Evolutionary conservation across 2,888 invertebrate species (phyloP).

Genomic region (Agrypnus murinus): DNA sequence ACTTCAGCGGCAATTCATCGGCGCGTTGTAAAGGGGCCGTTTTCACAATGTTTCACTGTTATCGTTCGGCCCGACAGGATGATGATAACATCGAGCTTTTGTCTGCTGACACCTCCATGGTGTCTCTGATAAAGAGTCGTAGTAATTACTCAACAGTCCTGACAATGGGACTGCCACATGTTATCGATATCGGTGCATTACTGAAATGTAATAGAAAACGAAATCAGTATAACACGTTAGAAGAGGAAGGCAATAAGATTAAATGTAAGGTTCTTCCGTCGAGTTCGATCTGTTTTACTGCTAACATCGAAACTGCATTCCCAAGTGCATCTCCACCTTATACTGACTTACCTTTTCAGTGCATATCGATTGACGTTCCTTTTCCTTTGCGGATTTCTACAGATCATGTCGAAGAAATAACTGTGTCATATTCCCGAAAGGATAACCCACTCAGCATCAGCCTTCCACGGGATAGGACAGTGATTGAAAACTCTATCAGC

Average conservation of each 20-base stretch:
- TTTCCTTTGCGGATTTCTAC: constrained; percentile 18
- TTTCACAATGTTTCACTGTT: constrained; percentile 48
- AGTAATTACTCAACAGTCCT: constrained; percentile 53
- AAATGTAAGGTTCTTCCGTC: constrained; percentile 10
- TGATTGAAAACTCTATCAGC: constrained; percentile 49
- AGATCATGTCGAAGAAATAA: constrained; percentile 18
- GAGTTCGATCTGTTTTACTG: neutral
- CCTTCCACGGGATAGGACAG: constrained; percentile 23
- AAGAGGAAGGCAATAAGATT: neutral
- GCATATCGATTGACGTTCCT: constrained; percentile 24
- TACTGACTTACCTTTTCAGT: neutral
- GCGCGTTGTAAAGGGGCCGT: constrained; percentile 19
- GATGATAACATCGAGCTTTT: constrained; percentile 48
- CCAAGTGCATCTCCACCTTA: constrained; percentile 5
- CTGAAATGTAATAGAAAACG: constrained; percentile 20
- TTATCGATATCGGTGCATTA: constrained; percentile 33
- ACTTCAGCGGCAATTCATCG: constrained; percentile 30
- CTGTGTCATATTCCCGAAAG: constrained; percentile 32
- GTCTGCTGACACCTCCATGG: constrained; percentile 47
- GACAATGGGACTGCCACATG: constrained; percentile 43
- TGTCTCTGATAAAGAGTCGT: constrained; percentile 49
- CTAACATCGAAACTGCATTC: constrained; percentile 41
- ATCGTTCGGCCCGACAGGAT: constrained; percentile 41
- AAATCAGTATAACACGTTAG: constrained; percentile 16
- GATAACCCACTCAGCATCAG: constrained; percentile 28